Percentiles rank a stretch among this genome's conserved stretches.
These are phyloP conservation scores for Abrostola tripartita DNA, from an alignment of 2,888 invertebrate species.

Conservation along the genomic window DNA sequence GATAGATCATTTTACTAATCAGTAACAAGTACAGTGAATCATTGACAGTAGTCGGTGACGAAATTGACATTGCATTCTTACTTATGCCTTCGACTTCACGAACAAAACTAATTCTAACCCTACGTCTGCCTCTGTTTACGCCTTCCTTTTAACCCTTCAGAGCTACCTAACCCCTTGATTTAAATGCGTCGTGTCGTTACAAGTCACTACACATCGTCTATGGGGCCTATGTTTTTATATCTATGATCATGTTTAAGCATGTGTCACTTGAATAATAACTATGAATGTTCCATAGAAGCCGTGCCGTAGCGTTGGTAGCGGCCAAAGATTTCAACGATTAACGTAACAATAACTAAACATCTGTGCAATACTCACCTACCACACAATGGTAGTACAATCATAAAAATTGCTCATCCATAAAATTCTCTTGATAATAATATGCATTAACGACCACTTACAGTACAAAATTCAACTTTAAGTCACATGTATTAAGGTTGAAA, in stretches of 20 bases:
- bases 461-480: conserved; percentile 56
- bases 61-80: too few species aligned
- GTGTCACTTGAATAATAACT: conserved; percentile 30
- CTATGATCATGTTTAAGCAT: background rate
- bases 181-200: too few species aligned
- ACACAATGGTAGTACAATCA: conserved; percentile 77
- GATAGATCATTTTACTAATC: too few species aligned
- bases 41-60: too few species aligned
- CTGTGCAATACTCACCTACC: conserved; percentile 57
- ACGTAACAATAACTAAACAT: conserved; percentile 65
- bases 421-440: conserved; percentile 78
- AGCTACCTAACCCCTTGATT: too few species aligned
- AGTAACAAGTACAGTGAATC: too few species aligned
- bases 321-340: conserved; percentile 63
- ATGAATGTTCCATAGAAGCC: conserved; percentile 17
- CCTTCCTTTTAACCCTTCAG: too few species aligned
- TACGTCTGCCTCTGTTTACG: too few species aligned
- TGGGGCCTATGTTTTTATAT: background rate
- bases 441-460: conserved; percentile 63
- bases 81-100: too few species aligned
- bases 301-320: conserved; percentile 35
- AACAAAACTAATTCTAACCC: too few species aligned
- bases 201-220: too few species aligned
- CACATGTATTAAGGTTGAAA: conserved; percentile 52
- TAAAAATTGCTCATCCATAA: conserved; percentile 87